These are phyloP conservation scores for Mechanitis mazaeus DNA, from an alignment of 2,888 invertebrate genomes.

Conservation along the genomic window DNA sequence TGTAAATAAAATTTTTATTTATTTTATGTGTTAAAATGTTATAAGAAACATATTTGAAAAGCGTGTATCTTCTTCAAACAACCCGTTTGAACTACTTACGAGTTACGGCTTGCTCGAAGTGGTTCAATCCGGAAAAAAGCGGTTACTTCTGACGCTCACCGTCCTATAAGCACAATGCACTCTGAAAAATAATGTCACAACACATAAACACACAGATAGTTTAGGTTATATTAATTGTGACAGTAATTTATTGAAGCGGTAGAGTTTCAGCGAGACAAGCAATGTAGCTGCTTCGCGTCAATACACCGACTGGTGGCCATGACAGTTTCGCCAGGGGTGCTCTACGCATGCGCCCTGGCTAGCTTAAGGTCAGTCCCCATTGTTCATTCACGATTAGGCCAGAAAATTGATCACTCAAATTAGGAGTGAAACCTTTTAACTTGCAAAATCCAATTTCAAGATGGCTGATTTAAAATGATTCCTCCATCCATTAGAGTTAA, in stretches of 20 bases:
- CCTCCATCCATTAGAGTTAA: slow-evolving; percentile 11
- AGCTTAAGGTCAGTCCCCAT: slow-evolving; percentile 62
- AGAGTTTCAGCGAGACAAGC: slow-evolving; percentile 23
- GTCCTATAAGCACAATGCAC: slow-evolving; percentile 23
- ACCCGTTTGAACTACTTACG: slow-evolving; percentile 48
- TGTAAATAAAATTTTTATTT: not conserved
- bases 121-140: slow-evolving; percentile 50
- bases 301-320: slow-evolving; percentile 72
- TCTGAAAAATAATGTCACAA: slow-evolving; percentile 34
- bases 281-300: slow-evolving; percentile 52
- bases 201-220: slow-evolving; percentile 24
- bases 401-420: slow-evolving; percentile 42
- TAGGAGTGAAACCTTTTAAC: slow-evolving; percentile 48
- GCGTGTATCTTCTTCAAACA: slow-evolving; percentile 30
- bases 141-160: slow-evolving; percentile 32
- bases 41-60: not conserved
- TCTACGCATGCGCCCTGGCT: slow-evolving; percentile 55
- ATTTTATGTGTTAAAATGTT: no score
- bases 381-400: slow-evolving; percentile 54
- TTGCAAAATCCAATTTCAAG: slow-evolving; percentile 34
- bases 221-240: slow-evolving; percentile 13
- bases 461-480: slow-evolving; percentile 31
- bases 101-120: slow-evolving; percentile 52
- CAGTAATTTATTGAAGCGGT: slow-evolving; percentile 13
- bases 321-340: slow-evolving; percentile 59